Conservation (phyloP, 2,113 vertebrate species). For the Illadopsis cleaveri region DNA sequence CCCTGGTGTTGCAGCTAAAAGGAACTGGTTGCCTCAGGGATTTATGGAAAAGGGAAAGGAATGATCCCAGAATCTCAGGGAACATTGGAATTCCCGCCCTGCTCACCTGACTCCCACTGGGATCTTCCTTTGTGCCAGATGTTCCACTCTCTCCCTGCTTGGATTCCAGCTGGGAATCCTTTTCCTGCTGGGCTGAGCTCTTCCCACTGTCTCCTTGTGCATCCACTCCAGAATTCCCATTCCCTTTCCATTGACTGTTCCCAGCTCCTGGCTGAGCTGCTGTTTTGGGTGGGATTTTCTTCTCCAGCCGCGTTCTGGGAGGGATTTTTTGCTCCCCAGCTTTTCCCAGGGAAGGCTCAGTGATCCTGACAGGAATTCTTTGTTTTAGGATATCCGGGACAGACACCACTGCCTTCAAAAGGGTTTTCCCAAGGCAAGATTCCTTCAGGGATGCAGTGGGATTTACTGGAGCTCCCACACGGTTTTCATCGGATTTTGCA, state of each 20-base stretch:
- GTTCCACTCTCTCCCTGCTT: slow-evolving; percentile 65
- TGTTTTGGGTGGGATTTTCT: slow-evolving; percentile 14
- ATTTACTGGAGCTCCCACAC: not conserved
- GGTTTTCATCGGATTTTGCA: not conserved
- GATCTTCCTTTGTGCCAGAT: slow-evolving; percentile 44
- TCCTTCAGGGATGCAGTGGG: not conserved
- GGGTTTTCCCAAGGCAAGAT: not conserved
- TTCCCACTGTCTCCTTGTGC: slow-evolving; percentile 57
- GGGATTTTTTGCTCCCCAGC: slow-evolving; percentile 53
- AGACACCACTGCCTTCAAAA: slow-evolving; percentile 20
- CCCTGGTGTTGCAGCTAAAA: not conserved
- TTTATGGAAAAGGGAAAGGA: not conserved
- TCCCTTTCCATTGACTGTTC: not conserved
- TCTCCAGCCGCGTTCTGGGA: slow-evolving; percentile 21
- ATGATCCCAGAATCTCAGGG: not conserved
- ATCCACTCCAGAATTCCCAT: not conserved
- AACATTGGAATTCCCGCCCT: slow-evolving; percentile 21
- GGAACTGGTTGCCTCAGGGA: not conserved
- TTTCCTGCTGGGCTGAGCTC: slow-evolving; percentile 59
- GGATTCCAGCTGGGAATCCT: slow-evolving; percentile 62
- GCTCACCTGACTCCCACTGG: slow-evolving; percentile 73
- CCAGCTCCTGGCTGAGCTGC: not conserved
- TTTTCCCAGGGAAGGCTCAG: not conserved
- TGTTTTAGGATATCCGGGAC: slow-evolving; percentile 43
- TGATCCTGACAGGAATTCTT: not conserved